phyloP scores from a whole-genome alignment of 2,888 invertebrate species.

The Subacronicta megacephala region DNA sequence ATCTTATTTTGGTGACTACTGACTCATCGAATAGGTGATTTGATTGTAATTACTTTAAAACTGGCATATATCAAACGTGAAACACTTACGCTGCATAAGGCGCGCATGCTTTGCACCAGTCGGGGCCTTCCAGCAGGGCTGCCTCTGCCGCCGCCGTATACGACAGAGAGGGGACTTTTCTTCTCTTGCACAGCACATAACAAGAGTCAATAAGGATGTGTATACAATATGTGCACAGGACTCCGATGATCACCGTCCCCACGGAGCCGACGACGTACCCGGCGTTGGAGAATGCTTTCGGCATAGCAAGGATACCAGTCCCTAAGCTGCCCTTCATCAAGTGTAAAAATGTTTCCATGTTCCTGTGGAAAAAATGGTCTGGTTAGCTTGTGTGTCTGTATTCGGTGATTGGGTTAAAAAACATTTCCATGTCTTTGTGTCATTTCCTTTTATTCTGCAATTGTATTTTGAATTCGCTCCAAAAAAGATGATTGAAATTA shows the following conservation, averaged over 20 bases:
- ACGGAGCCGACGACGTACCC: conserved; percentile 94
- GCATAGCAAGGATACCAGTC: conserved; percentile 97
- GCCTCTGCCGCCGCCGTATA: conserved; percentile 95
- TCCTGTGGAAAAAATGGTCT: conserved; percentile 83
- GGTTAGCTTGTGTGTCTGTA: background rate
- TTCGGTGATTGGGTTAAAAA: background rate
- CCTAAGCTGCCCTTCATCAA: conserved; percentile 97
- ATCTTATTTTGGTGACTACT: no score
- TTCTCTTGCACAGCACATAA: conserved; percentile 90
- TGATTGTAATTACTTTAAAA: no score
- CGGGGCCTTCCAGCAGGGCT: conserved; percentile 94
- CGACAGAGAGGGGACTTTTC: conserved; percentile 91
- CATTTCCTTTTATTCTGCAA: no score
- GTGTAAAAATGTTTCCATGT: conserved; percentile 94
- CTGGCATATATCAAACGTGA: no score
- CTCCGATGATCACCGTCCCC: conserved; percentile 95
- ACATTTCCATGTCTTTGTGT: no score
- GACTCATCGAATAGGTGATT: no score
- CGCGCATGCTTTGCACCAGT: conserved; percentile 90
- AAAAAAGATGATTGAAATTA: no score
- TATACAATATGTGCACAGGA: conserved; percentile 98
- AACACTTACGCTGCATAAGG: conserved; percentile 91
- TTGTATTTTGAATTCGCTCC: no score
- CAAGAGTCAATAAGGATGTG: conserved; percentile 94
- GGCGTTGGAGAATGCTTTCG: conserved; percentile 95